Percentiles rank a stretch among this genome's conserved stretches.
Conservation (phyloP, 2,113 vertebrate genomes). For the Synodontis membranacea region DNA sequence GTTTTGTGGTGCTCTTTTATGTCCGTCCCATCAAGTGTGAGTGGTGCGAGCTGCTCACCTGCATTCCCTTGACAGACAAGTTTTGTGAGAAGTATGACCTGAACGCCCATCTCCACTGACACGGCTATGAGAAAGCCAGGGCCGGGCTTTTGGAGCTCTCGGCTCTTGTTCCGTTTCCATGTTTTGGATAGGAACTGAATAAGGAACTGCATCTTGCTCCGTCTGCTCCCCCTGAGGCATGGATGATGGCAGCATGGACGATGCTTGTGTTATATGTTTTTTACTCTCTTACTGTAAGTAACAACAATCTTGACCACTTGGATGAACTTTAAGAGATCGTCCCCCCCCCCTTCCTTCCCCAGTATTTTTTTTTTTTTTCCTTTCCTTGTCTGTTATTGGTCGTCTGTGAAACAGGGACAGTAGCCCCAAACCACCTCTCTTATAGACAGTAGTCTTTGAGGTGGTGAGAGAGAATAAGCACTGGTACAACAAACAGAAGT, state of each 20-base stretch:
- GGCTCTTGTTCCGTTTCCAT: conserved; percentile 31
- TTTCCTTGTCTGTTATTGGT: conserved; percentile 50
- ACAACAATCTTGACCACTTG: conserved; percentile 54
- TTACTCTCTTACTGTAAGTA: conserved; percentile 59
- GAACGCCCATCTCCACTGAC: conserved; percentile 94
- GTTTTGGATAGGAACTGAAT: conserved; percentile 24
- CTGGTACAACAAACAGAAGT: conserved; percentile 63
- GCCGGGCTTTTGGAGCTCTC: conserved; percentile 48
- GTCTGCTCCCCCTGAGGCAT: background rate
- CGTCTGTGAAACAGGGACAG: conserved; percentile 58
- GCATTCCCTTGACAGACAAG: conserved; percentile 98
- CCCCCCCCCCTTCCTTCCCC: background rate
- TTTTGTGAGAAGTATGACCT: conserved; percentile 99
- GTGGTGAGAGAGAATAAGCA: conserved; percentile 51
- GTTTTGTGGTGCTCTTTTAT: conserved; percentile 94
- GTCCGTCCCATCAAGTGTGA: conserved; percentile 92
- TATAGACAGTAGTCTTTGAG: conserved; percentile 52
- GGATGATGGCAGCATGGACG: conserved; percentile 63
- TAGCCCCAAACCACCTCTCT: conserved; percentile 52
- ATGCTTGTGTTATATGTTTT: conserved; percentile 64
- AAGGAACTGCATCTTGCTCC: conserved; percentile 27
- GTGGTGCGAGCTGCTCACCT: conserved; percentile 97
- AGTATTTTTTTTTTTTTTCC: conserved; percentile 51
- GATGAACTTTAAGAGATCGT: conserved; percentile 42
- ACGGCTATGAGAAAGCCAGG: background rate